Evolutionary conservation across 2,888 invertebrate species (phyloP).

Genomic region (Limnephilus marmoratus): DNA sequence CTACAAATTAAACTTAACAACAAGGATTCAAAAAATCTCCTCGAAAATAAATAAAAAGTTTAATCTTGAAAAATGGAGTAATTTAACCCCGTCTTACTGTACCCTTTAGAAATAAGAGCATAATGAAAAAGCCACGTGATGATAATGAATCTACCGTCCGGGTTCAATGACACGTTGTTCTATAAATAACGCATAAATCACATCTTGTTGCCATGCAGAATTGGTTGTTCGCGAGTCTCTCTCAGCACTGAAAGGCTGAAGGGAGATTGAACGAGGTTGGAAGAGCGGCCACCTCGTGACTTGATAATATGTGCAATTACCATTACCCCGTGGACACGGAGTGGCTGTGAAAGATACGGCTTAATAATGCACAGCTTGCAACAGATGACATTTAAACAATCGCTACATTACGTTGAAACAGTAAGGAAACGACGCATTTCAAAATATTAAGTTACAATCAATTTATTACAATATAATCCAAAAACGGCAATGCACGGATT

Average conservation of each 20-base stretch:
- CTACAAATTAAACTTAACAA: no score
- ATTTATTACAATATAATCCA: no score
- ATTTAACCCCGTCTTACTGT: not conserved
- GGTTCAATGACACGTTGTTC: slow-evolving; percentile 40
- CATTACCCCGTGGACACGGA: not conserved
- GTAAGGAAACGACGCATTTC: not conserved
- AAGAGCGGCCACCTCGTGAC: slow-evolving; percentile 5
- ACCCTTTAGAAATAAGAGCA: not conserved
- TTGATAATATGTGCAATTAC: not conserved
- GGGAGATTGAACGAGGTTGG: not conserved
- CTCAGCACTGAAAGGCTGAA: not conserved
- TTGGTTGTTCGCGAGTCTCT: not conserved
- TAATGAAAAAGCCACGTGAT: slow-evolving; percentile 39
- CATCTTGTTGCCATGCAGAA: slow-evolving; percentile 16
- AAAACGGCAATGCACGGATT: no score
- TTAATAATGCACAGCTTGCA: not conserved
- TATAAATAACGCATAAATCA: slow-evolving; percentile 40
- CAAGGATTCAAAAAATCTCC: not conserved
- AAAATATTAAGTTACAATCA: not conserved
- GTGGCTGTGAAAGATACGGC: not conserved
- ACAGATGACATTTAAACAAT: not conserved
- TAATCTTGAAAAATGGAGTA: not conserved
- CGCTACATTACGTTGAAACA: not conserved
- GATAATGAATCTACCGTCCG: slow-evolving; percentile 13
- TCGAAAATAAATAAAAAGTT: not conserved